Evolutionary conservation across 2,888 invertebrate genomes (phyloP), one percentile per base, ranked within the genome.

Genomic region (Mayetiola destructor): DNA sequence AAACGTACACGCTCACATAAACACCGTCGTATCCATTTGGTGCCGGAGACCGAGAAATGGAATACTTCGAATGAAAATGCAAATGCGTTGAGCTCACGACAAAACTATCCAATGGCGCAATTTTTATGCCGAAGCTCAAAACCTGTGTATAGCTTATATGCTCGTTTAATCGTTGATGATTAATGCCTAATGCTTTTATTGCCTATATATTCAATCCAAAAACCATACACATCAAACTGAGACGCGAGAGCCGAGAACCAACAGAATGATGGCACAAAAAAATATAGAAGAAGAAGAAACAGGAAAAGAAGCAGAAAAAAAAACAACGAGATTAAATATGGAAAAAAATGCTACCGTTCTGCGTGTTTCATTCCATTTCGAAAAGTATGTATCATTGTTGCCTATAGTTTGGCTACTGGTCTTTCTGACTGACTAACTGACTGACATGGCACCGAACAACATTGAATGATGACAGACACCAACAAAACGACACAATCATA

Each of bases 151-250:
- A 48, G n/a, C 27, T 48, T 48, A 48, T 27, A 48, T 48, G 48
- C 27, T 48, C 27, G 48, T 16, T 48, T 48, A 48, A 48, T 27
- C 48, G 27, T 16, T 48, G 48, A 27, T n/a, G n/a, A n/a, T n/a
- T n/a, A n/a, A n/a, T n/a, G n/a, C n/a, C n/a, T 48, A 48, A 48
- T 27, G 27, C 27, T 48, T 48, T 48, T 48, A 48, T 48, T 48
- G 27, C 27, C 48, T 16, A 48, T 48, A n/a, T n/a, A 48, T 48
- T 48, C 48, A 48, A 48, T 27, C n/a, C n/a, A n/a, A n/a, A n/a
- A n/a, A n/a, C n/a, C n/a, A n/a, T n/a, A n/a, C n/a, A n/a, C n/a
- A n/a, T n/a, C n/a, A n/a, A n/a, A n/a, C n/a, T n/a, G n/a, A n/a
- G n/a, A n/a, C 23, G 37, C 37, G 3, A 14, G 1, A 6, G 27